Percentiles rank a stretch among this genome's conserved stretches.
Evolutionary conservation across 2,113 vertebrate species (phyloP).

Genomic region (Pterocles gutturalis): DNA sequence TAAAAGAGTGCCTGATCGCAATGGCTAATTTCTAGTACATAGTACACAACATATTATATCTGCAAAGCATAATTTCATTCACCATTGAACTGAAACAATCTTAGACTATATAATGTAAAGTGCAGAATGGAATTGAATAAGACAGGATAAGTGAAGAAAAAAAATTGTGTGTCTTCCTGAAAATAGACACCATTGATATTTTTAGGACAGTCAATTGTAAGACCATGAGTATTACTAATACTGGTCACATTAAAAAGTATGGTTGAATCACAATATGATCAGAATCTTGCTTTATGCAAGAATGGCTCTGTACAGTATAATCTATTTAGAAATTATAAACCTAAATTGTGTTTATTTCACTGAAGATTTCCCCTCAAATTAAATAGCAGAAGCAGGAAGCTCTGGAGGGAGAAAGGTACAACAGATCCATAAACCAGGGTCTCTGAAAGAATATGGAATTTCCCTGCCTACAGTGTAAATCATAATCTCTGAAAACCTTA

Average conservation of each 20-base stretch:
- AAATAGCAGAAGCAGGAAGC: neutral
- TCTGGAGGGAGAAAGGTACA: neutral
- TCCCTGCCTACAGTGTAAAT: conserved; percentile 51
- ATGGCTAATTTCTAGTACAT: neutral
- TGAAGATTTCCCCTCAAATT: neutral
- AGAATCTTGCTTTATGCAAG: neutral
- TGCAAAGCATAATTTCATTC: neutral
- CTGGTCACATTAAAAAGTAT: neutral
- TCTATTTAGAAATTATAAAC: neutral
- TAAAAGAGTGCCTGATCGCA: neutral
- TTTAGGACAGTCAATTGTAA: neutral
- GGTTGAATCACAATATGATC: neutral
- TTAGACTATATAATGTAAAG: neutral
- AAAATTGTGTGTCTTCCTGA: neutral
- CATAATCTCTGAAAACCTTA: conserved; percentile 51
- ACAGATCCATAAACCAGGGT: neutral
- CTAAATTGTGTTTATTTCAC: neutral
- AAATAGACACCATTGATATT: neutral
- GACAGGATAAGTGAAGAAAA: neutral
- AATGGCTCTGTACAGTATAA: neutral
- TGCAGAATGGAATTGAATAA: neutral
- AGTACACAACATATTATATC: neutral
- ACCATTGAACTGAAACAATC: neutral
- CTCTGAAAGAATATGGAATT: conserved; percentile 35
- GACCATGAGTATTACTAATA: neutral